Conservation (phyloP, 2,797 vertebrate genomes). For the Prionace glauca region DNA sequence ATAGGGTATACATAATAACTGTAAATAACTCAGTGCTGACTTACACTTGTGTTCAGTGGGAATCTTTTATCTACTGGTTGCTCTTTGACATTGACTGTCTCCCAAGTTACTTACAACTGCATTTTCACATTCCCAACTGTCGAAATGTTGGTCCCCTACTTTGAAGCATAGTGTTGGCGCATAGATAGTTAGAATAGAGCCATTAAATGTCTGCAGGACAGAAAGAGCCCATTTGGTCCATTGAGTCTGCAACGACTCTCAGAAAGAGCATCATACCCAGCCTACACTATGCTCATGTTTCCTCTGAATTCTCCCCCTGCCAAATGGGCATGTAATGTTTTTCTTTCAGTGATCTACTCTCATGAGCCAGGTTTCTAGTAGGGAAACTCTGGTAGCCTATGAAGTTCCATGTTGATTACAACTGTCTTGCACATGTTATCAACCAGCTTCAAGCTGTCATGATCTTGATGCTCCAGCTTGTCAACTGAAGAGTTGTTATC, state of each 20-base stretch:
- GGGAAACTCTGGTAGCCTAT: background rate
- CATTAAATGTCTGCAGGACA: no score
- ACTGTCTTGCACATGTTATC: background rate
- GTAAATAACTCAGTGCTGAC: background rate
- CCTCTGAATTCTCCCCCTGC: no score
- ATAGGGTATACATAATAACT: background rate
- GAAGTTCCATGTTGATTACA: background rate
- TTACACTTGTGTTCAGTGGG: background rate
- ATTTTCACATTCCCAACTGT: background rate
- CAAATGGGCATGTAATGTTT: background rate
- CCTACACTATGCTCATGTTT: no score
- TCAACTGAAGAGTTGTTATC: background rate
- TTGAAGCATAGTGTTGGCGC: background rate
- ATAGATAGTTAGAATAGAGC: no score
- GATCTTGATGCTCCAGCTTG: background rate
- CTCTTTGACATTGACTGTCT: background rate
- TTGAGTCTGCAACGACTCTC: no score
- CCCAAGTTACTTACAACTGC: background rate
- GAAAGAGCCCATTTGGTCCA: no score
- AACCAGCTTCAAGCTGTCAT: background rate
- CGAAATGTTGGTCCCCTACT: background rate
- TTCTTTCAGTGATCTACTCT: background rate
- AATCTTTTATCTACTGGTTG: background rate
- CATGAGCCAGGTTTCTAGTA: background rate
- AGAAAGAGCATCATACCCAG: no score